Conservation (phyloP, 2,113 vertebrate species). For the Axis porcinus region DNA sequence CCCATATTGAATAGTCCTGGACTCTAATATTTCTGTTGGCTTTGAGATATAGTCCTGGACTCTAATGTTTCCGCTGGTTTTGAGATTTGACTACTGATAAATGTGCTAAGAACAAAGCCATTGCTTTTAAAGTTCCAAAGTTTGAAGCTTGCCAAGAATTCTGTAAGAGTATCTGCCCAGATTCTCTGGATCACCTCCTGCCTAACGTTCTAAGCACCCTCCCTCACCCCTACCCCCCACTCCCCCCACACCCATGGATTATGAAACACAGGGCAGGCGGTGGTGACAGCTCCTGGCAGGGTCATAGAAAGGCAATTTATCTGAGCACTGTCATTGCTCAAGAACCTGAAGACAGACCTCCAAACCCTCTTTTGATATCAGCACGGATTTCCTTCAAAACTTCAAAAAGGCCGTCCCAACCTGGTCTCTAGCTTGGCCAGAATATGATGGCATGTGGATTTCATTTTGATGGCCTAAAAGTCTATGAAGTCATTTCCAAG, state of each 20-base stretch:
- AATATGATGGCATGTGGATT: slow-evolving; percentile 3
- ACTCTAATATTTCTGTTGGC: background rate
- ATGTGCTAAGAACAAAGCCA: background rate
- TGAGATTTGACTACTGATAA: slow-evolving; percentile 23
- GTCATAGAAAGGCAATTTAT: slow-evolving; percentile 4
- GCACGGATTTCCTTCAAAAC: background rate
- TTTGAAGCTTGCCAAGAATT: background rate
- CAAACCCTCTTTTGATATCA: background rate
- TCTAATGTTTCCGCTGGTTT: background rate
- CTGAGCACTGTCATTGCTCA: background rate
- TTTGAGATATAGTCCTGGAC: background rate
- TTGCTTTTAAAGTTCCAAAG: slow-evolving; percentile 22
- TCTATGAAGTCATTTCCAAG: slow-evolving; percentile 23
- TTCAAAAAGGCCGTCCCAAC: background rate
- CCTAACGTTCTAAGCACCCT: background rate
- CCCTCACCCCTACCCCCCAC: background rate
- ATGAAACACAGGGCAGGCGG: background rate
- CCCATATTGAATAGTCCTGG: background rate
- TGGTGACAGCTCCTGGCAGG: background rate
- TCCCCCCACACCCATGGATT: background rate
- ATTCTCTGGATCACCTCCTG: background rate
- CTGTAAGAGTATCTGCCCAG: background rate
- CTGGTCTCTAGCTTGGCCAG: background rate
- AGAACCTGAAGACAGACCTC: background rate
- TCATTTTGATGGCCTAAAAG: background rate